phyloP scores from a whole-genome alignment of 2,888 invertebrate genomes.

The Atrina japonica region DNA sequence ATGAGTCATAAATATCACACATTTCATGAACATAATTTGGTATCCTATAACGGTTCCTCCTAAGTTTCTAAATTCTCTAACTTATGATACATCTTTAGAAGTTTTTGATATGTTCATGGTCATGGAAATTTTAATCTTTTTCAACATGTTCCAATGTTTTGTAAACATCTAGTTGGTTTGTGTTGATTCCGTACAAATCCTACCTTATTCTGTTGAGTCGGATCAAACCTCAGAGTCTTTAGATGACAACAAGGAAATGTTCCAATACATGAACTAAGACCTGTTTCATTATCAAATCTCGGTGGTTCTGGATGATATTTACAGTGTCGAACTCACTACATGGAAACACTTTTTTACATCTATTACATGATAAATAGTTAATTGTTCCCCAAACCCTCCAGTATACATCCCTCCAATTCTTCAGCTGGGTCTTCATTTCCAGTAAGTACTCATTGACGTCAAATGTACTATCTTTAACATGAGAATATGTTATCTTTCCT shows the following conservation, averaged over 20 bases:
- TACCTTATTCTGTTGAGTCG: slow-evolving; percentile 80
- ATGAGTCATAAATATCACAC: too few relatives aligned
- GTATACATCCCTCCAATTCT: slow-evolving; percentile 94
- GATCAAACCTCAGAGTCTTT: slow-evolving; percentile 90
- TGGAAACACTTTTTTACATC: slow-evolving; percentile 79
- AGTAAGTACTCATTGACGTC: slow-evolving; percentile 89
- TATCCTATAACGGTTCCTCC: too few relatives aligned
- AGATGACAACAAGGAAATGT: slow-evolving; percentile 93
- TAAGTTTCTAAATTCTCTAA: too few relatives aligned
- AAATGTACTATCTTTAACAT: slow-evolving; percentile 88
- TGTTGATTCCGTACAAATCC: slow-evolving; percentile 1
- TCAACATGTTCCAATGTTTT: too few relatives aligned
- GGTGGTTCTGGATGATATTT: slow-evolving; percentile 80
- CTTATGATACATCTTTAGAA: too few relatives aligned
- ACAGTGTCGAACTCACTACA: slow-evolving; percentile 83
- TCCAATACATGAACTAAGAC: slow-evolving; percentile 73
- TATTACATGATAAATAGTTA: slow-evolving; percentile 90
- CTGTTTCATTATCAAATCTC: slow-evolving; percentile 68
- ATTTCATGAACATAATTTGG: too few relatives aligned
- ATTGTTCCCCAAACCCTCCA: slow-evolving; percentile 96
- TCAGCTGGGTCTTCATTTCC: slow-evolving; percentile 88
- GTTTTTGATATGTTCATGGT: too few relatives aligned
- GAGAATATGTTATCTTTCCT: slow-evolving; percentile 75
- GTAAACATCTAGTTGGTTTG: too few relatives aligned
- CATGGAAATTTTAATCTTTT: too few relatives aligned